Base-by-base conservation (phyloP, 2,888 invertebrate species). In the Hirtodrosophila alboralis region DNA sequence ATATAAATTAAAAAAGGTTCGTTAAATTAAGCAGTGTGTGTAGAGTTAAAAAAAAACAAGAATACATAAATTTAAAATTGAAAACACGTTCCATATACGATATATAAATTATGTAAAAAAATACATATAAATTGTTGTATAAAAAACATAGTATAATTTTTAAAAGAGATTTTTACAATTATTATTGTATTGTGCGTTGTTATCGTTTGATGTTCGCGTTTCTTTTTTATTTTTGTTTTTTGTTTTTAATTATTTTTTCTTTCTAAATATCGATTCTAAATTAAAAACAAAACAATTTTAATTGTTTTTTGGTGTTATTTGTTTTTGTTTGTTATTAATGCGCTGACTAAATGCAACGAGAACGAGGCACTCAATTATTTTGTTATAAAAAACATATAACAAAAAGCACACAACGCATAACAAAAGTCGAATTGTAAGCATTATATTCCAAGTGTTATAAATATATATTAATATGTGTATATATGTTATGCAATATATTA, bases 301-400 rank as follows among this genome's bases (percentile, higher is more conserved):
- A 57, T 54, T 68, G 43, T 33, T 51, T 47, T 47, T 47, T 26
- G 14, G 34, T 52, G 21, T 40, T 52, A 33, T 36, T 44, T 51
- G 38, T 43, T 44, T 37, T 57, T 57, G 7, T 51, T 23, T 66
- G 57, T 44, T 74, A 57, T 79, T 59, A 58, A 67, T 70, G 63
- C 66, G 65, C 56, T 68, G 63, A 54, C 68, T 68, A 69, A 69
- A 69, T 69, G 54, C 70, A 69, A 64, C 77, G 75, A 75, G 78
- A 77, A 77, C 75, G 81, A 81, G 81, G 81, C 81, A 81, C 81
- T 84, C 76, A 79, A 70, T 66, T n/a, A n/a, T 70, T 70, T 70
- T 70, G 52, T 70, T 70, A 60, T 65, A 51, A 60, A 52, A 57
- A 36, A 65, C n/a, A n/a, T 36, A 59, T 37, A 58, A 53, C 14